Evolutionary conservation across 53 echinoderm and acorn worm species (phyloP), one percentile per base, ranked within the genome.

Genomic region (Pentamera pediparva): DNA sequence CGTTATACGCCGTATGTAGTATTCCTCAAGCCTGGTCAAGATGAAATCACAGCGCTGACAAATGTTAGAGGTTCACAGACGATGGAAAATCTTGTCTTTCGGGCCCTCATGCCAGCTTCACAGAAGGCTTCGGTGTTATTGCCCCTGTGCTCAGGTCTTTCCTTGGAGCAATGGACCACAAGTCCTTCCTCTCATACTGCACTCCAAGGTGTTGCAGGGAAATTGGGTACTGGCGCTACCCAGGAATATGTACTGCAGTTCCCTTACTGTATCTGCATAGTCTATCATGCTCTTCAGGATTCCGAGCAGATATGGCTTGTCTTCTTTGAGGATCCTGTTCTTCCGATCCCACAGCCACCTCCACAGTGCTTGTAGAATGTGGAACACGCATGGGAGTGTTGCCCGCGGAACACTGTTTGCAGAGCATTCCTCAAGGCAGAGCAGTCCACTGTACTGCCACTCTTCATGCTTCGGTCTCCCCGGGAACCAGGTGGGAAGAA

Each of bases 51-150:
- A 60, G 3, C 83, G 69, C 56, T 88, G 83, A 4, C 78, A 74
- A 17, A 79, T 51, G 38, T 49, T 75, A 37, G 79, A 84, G 0
- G 76, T 79, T 45, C 82, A 79, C 33, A 78, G 69, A 17, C 79
- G 40, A 21, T 79, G 64, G 28, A 88, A 60, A 69, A 88, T 80
- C 41, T 79, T 84, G 39, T 88, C 89, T 39, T 88, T 84, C 3
- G 67, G 10, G 84, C 89, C 61, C 76, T 38, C 57, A 79, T 79
- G 50, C 83, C 70, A 11, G 61, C 76, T 39, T 88, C 84, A 4
- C 75, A 67, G 50, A 76, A 88, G 17, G 79, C 79, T 39, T 76
- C 80, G 31, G 89, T 88, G 39, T 84, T 79, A 29, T 84, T 84
- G 4, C 89, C 80, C 1, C 84, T 0, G 59, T 67, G 12, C 53